Conservation (phyloP, 2,888 invertebrate species). For the Drosophila demipolita region DNA sequence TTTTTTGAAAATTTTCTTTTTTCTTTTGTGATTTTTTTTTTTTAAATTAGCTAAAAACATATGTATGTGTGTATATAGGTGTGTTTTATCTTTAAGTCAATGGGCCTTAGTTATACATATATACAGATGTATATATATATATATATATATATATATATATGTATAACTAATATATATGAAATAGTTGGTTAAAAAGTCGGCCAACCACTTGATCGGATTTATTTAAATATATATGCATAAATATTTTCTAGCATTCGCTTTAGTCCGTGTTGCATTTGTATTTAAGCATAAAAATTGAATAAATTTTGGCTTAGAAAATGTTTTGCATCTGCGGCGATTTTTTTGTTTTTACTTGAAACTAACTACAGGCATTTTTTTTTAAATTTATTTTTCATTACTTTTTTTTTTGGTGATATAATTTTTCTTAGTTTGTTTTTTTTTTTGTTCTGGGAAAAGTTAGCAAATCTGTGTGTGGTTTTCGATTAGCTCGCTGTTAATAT, state of each 20-base stretch:
- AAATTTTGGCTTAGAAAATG: slow-evolving; percentile 78
- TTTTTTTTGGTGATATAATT: slow-evolving; percentile 12
- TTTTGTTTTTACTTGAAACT: slow-evolving; percentile 69
- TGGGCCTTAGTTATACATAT: not conserved
- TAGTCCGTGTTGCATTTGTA: slow-evolving; percentile 37
- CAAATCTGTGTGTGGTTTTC: slow-evolving; percentile 29
- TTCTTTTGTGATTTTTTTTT: not conserved
- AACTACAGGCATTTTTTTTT: slow-evolving; percentile 74
- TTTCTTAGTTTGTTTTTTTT: slow-evolving; percentile 8
- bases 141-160: not conserved
- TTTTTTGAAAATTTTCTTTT: no score
- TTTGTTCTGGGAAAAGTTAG: slow-evolving; percentile 43
- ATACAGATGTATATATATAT: not conserved
- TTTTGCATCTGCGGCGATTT: slow-evolving; percentile 21
- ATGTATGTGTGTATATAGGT: slow-evolving; percentile 4
- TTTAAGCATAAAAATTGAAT: slow-evolving; percentile 68
- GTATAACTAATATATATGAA: not conserved
- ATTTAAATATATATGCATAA: slow-evolving; percentile 1
- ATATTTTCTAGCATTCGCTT: slow-evolving; percentile 16
- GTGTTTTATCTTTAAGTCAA: not conserved
- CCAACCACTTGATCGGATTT: slow-evolving; percentile 24
- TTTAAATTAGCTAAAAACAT: slow-evolving; percentile 9
- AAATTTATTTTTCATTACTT: slow-evolving; percentile 21
- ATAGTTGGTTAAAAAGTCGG: slow-evolving; percentile 18
- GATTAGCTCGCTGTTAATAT: slow-evolving; percentile 54